A percentile compares a stretch with the other conserved stretches of the same genome.
phyloP scores from a whole-genome alignment of 2,888 invertebrate species.

The Timema cristinae region DNA sequence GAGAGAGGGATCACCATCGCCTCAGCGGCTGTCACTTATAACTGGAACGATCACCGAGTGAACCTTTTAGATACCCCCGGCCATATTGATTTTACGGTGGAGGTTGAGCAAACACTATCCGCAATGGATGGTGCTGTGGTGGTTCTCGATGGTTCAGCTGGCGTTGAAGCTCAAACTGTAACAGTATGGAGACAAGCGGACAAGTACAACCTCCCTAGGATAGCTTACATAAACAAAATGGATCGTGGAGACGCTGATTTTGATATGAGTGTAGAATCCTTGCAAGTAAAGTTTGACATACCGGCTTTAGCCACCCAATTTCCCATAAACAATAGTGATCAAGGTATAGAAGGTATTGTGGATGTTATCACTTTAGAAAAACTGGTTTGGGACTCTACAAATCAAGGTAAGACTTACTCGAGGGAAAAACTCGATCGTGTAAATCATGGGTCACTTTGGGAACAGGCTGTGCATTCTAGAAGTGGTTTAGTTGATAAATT shows the following conservation, averaged over 20 bases:
- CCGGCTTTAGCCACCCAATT: slow-evolving; percentile 66
- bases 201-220: slow-evolving; percentile 75
- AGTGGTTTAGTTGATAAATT: slow-evolving; percentile 70
- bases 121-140: slow-evolving; percentile 92
- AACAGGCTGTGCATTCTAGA: slow-evolving; percentile 56
- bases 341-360: slow-evolving; percentile 62
- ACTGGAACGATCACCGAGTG: slow-evolving; percentile 75
- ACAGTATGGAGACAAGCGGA: slow-evolving; percentile 97
- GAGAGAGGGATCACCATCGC: slow-evolving; percentile 77
- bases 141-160: slow-evolving; percentile 88
- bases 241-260: slow-evolving; percentile 76
- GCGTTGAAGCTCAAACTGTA: slow-evolving; percentile 95
- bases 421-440: slow-evolving; percentile 51
- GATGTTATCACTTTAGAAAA: slow-evolving; percentile 73
- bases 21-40: slow-evolving; percentile 89
- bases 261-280: slow-evolving; percentile 61
- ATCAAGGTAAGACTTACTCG: slow-evolving; percentile 52
- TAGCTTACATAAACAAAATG: slow-evolving; percentile 96
- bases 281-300: slow-evolving; percentile 67
- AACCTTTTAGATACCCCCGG: slow-evolving; percentile 98
- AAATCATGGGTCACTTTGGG: slow-evolving; percentile 53
- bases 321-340: slow-evolving; percentile 56
- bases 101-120: slow-evolving; percentile 91
- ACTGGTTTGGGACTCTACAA: slow-evolving; percentile 63
- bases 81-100: slow-evolving; percentile 96